Evolutionary conservation across 2,888 invertebrate species (phyloP).

Genomic region (Zele albiditarsus): DNA sequence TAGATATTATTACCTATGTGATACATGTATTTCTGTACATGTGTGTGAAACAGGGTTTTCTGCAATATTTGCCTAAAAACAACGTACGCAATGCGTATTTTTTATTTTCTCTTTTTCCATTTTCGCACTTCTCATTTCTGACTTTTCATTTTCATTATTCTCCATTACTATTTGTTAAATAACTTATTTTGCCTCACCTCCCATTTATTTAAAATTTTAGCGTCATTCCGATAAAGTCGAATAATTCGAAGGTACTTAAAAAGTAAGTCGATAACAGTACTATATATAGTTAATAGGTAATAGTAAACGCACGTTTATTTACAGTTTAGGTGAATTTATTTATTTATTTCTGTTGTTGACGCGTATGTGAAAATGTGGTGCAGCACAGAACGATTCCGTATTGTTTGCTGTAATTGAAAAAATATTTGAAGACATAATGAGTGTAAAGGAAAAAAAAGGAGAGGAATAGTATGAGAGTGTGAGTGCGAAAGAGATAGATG

Average conservation of each 20-base stretch:
- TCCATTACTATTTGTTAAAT: slow-evolving; percentile 20
- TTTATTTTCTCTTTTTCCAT: slow-evolving; percentile 42
- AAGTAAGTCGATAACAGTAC: slow-evolving; percentile 53
- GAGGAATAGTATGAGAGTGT: background rate
- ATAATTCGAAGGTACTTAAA: slow-evolving; percentile 58
- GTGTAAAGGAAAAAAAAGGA: background rate
- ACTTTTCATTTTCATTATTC: slow-evolving; percentile 14
- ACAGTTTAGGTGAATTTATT: slow-evolving; percentile 50
- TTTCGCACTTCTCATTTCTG: slow-evolving; percentile 13
- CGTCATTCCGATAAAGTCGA: slow-evolving; percentile 53
- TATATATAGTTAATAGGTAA: slow-evolving; percentile 57
- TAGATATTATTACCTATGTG: slow-evolving; percentile 26
- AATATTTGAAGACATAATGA: background rate
- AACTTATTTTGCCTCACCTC: slow-evolving; percentile 28
- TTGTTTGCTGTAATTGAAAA: background rate
- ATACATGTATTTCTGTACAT: slow-evolving; percentile 47
- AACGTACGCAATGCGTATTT: slow-evolving; percentile 51
- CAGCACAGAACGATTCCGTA: background rate
- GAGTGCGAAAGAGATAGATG: no score
- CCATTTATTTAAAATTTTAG: slow-evolving; percentile 43
- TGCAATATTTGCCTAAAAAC: slow-evolving; percentile 56
- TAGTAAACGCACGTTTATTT: slow-evolving; percentile 63
- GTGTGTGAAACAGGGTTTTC: slow-evolving; percentile 57
- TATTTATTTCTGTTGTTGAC: slow-evolving; percentile 49
- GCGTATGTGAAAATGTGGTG: slow-evolving; percentile 7